Base-by-base conservation (phyloP, 2,888 invertebrate genomes). In the Drosophila mulleri region DNA sequence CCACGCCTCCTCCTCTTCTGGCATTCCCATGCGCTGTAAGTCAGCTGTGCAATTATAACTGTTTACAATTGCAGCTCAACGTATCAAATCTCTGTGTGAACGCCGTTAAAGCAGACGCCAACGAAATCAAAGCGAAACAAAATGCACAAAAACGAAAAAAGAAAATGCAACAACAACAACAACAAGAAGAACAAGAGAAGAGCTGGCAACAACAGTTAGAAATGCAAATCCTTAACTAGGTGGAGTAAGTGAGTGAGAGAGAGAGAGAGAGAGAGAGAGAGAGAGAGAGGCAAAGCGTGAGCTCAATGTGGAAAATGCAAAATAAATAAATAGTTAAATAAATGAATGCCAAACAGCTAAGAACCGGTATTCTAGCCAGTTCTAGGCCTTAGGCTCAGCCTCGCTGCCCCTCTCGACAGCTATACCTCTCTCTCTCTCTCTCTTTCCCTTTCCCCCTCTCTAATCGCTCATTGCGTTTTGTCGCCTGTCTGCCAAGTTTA, bases 311-410 rank as follows among this genome's bases (percentile, higher is more conserved):
- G 44, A 1, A 67, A 72, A 80, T 74, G 64, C 71, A 65, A 80
- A 78, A 67, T 75, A 86, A 80, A 83, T 76, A 79, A 69, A 82
- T 82, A 70, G 70, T 61, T 77, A 80, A 78, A 67, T 80, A 83
- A 80, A 77, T 61, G 60, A 72, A 77, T 67, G 45, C 23, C 44
- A 35, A 71, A 50, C 47, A 72, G n/a, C 53, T 23, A n/a, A 11
- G n/a, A 82, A 80, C 80, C 69, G 72, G 80, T 80, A 80, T 82
- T 72, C 65, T 58, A 65, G 53, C 44, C 23, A 59, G 67, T 58
- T 72, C 72, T 62, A 45, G 45, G 45, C 39, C 39, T 18, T 39
- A 18, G 45, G 32, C 44, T 44, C n/a, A 16, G 23, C 20, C 9
- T 7, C 23, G 14, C 23, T 12, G 1, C 1, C 26, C 7, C 23